Percentiles rank a stretch among this genome's conserved stretches.
Conservation (phyloP, 2,113 vertebrate species). For the Ia io region DNA sequence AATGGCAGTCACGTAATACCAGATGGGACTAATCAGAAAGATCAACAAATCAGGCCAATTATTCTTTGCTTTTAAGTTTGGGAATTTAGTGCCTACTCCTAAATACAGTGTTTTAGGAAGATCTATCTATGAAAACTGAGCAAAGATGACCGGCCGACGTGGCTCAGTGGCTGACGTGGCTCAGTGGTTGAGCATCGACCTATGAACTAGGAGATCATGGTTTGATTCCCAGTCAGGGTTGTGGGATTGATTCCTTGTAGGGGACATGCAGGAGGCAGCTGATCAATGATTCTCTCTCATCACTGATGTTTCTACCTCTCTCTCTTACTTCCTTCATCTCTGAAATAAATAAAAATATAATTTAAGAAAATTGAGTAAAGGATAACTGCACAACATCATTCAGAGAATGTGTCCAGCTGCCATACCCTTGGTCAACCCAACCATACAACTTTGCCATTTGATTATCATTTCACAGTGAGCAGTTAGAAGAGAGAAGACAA, state of each 20-base stretch:
- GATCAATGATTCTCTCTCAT: too few species aligned
- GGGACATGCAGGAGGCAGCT: too few species aligned
- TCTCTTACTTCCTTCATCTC: too few species aligned
- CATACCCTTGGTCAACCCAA: not conserved
- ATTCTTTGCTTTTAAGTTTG: conserved; percentile 40
- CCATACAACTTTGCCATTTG: not conserved
- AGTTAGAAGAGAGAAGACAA: not conserved
- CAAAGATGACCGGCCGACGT: not conserved
- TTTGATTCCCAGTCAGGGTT: too few species aligned
- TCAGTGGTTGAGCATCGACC: too few species aligned
- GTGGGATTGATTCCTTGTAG: too few species aligned
- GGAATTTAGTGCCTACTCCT: conserved; percentile 12
- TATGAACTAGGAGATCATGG: too few species aligned
- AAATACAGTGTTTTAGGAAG: not conserved
- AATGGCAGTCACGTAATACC: not conserved
- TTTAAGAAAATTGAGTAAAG: conserved; percentile 22
- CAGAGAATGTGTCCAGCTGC: not conserved
- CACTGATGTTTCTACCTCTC: too few species aligned
- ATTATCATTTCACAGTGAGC: conserved; percentile 26
- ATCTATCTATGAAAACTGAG: not conserved
- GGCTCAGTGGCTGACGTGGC: too few species aligned
- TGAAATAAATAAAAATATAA: too few species aligned
- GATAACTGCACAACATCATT: not conserved
- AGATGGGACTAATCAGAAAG: conserved; percentile 18
- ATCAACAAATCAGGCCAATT: conserved; percentile 34